Evolutionary conservation across 2,888 invertebrate genomes (phyloP), one percentile per base, ranked within the genome.

Genomic region (Archips crataeganus): DNA sequence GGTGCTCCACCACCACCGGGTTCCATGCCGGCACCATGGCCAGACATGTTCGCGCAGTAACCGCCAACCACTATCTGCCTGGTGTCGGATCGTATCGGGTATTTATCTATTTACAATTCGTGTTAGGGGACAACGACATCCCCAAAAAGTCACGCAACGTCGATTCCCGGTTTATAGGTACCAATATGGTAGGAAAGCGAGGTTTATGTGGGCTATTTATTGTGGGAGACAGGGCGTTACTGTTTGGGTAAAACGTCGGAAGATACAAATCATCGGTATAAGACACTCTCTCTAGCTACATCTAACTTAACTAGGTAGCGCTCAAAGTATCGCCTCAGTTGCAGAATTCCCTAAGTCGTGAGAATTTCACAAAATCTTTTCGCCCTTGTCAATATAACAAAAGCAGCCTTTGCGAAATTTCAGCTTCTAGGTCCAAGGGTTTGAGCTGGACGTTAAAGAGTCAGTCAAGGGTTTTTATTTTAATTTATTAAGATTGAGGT

Each of bases 101-200:
- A 47, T 60, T 23, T 15, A 23, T 3, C 32, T 54, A 73, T 73
- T 73, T 68, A 63, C 67, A 73, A 57, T 67, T 49, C n/a, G 51
- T 49, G 57, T 68, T 59, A 59, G 72, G 72, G 68, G 68, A 73
- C 72, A 23, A 23, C 59, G 54, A 23, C 60, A 47, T 68, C 67
- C 67, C 67, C 59, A 23, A 68, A 60, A 65, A 36, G 67, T 68
- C 67, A 68, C 67, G 67, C 67, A 60, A 68, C 67, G 34, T 10
- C 57, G 57, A 64, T 57, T 57, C 57, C 57, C 32, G 57, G 23
- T 32, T 57, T 32, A 57, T 57, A n/a, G n/a, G n/a, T n/a, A 57
- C 15, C 54, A 54, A 54, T 54, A 54, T 54, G 54, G 51, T 57
- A 57, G 57, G 23, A 15, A 54, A 15, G 10, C 15, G 23, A 15